Evolutionary conservation across 1,140 invertebrate species (phyloP), one percentile per base, ranked within the genome.

Genomic region (Drosophila pruinosa): DNA sequence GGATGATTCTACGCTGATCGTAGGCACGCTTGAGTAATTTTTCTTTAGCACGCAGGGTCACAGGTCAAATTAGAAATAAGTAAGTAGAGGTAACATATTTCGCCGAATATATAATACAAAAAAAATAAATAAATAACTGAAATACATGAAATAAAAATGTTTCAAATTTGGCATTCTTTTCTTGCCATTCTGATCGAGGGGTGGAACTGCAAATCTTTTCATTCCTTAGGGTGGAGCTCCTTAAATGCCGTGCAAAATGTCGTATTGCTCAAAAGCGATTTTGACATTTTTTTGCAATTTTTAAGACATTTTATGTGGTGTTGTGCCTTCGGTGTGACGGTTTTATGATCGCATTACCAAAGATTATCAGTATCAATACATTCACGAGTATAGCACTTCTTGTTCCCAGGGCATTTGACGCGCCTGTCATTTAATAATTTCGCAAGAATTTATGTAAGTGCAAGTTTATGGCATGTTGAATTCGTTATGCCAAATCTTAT

Each of bases 241-340:
- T 68, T 85, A 86, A 86, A 86, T 75, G 78, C 61, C 78, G 77
- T 88, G 81, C 81, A 81, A 86, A 86, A 86, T 86, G 41, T 75
- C 71, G 72, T 81, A 65, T 86, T 71, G 43, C 67, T 28, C 17
- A 31, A 38, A 56, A 74, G 59, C 47, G 64, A 85, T 78, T 78
- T 74, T 86, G 73, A 86, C 81, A 74, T 83, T 83, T 72, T 73
- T 48, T 58, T 26, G 31, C 58, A 52, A 76, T 74, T 64, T 78
- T 68, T 52, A 1, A 34, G 12, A 56, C 45, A 73, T 59, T 68
- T 85, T 86, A 77, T 86, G 64, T 52, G 65, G 39, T 85, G 82
- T 86, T 85, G 57, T 81, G 81, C 48, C 76, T 53, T 56, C 65
- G 64, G 52, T 47, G 53, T 81, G 81, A 88, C 69, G 74, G 69